These are phyloP conservation scores for Pyrgilauda ruficollis DNA, from an alignment of 2,113 vertebrate species.

Conservation along the genomic window DNA sequence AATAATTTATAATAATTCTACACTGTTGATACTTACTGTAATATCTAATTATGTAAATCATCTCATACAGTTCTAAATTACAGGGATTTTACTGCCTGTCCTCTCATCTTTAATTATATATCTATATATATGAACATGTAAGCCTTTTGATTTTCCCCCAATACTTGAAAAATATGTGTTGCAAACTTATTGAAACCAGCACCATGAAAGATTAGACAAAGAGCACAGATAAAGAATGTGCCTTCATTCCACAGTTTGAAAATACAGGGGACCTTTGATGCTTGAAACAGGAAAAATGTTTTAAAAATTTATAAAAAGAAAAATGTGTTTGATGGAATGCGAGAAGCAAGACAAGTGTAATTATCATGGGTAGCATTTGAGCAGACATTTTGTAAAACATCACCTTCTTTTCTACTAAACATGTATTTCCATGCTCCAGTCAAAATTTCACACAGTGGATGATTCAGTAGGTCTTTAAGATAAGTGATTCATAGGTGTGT, in stretches of 20 bases:
- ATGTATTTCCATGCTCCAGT: neutral
- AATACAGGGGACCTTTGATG: neutral
- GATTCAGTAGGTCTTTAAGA: neutral
- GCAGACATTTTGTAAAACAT: neutral
- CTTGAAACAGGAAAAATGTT: neutral
- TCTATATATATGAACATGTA: neutral
- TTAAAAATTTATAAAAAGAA: neutral
- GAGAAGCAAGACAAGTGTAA: neutral
- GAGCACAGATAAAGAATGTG: neutral
- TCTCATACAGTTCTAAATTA: neutral
- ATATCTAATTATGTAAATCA: neutral
- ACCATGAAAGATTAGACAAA: neutral
- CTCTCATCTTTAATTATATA: neutral
- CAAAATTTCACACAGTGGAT: neutral
- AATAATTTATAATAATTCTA: neutral
- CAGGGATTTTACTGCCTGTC: neutral
- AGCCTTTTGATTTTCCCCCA: neutral
- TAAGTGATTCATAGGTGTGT: neutral
- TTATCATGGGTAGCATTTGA: neutral
- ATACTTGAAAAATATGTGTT: neutral
- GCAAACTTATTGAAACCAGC: neutral
- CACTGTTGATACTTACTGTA: neutral
- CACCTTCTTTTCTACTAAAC: neutral
- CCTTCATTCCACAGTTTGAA: neutral
- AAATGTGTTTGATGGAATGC: neutral